These are phyloP conservation scores for Agonopterix heracliana DNA, from an alignment of 2,888 invertebrate species.

Conservation along the genomic window DNA sequence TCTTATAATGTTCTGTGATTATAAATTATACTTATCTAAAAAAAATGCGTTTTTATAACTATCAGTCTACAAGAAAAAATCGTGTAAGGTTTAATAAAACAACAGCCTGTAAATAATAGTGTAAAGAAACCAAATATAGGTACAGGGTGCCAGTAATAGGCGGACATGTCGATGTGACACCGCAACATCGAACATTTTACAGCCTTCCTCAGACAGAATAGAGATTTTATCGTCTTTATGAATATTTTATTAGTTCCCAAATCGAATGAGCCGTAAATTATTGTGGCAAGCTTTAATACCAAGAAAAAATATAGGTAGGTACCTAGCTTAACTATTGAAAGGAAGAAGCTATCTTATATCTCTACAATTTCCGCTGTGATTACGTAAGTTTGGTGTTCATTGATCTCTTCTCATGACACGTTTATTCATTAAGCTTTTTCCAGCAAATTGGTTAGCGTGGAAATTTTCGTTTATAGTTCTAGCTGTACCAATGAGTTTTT, in stretches of 20 bases:
- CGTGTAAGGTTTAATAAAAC: no score
- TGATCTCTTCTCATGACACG: no score
- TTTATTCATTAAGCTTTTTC: no score
- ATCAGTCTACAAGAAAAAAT: no score
- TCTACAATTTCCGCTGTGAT: no score
- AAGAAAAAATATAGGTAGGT: conserved; percentile 8
- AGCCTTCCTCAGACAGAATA: conserved; percentile 35
- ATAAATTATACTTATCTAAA: no score
- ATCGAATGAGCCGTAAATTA: conserved; percentile 29
- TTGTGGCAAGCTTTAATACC: conserved; percentile 4
- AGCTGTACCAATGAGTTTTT: no score
- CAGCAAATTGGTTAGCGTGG: no score
- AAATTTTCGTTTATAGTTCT: no score
- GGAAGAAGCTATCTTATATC: not conserved
- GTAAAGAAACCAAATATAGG: not conserved
- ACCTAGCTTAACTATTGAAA: conserved; percentile 6
- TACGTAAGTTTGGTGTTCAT: no score
- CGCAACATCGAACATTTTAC: conserved; percentile 27
- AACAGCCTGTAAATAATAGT: not conserved
- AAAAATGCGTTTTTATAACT: no score
- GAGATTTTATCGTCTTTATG: conserved; percentile 43
- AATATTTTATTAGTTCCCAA: conserved; percentile 37
- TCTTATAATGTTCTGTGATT: no score
- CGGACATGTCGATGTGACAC: conserved; percentile 29
- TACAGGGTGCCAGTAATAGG: conserved; percentile 25